These are phyloP conservation scores for Caranx ignobilis DNA, from an alignment of 2,113 vertebrate genomes.

Conservation along the genomic window DNA sequence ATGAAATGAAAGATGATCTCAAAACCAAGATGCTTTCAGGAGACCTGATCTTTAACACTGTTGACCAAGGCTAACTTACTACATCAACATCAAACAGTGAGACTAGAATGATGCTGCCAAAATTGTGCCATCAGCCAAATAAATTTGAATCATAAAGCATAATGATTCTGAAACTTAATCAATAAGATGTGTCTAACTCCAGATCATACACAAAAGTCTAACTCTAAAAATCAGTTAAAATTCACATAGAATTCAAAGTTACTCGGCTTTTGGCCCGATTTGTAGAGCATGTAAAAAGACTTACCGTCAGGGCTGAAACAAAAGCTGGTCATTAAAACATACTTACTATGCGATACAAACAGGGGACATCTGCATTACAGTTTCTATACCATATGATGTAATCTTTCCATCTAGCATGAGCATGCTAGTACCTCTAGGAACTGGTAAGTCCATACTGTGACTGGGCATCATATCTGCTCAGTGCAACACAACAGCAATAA, in stretches of 20 bases:
- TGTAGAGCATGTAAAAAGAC: constrained; percentile 54
- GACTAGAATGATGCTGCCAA: neutral
- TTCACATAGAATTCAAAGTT: constrained; percentile 8
- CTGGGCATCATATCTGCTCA: constrained; percentile 86
- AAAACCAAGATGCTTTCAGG: constrained; percentile 33
- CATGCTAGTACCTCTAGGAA: constrained; percentile 87
- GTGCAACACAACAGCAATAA: constrained; percentile 87
- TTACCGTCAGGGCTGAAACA: constrained; percentile 79
- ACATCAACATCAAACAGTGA: neutral
- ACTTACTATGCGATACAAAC: constrained; percentile 77
- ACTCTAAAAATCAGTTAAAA: constrained; percentile 9
- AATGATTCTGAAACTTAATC: no score
- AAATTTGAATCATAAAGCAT: neutral
- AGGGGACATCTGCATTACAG: constrained; percentile 40
- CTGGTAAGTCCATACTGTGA: constrained; percentile 91
- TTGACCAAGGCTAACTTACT: neutral
- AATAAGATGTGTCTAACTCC: neutral
- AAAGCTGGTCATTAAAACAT: constrained; percentile 67
- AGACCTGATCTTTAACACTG: constrained; percentile 6
- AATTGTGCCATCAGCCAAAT: constrained; percentile 13
- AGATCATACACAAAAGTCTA: neutral
- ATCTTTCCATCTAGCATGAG: constrained; percentile 75
- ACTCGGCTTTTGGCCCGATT: constrained; percentile 9
- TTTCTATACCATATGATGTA: constrained; percentile 48
- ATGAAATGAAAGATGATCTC: constrained; percentile 34